Base-by-base conservation (phyloP, 2,797 vertebrate genomes). In the Cyprinodon diabolis region DNA sequence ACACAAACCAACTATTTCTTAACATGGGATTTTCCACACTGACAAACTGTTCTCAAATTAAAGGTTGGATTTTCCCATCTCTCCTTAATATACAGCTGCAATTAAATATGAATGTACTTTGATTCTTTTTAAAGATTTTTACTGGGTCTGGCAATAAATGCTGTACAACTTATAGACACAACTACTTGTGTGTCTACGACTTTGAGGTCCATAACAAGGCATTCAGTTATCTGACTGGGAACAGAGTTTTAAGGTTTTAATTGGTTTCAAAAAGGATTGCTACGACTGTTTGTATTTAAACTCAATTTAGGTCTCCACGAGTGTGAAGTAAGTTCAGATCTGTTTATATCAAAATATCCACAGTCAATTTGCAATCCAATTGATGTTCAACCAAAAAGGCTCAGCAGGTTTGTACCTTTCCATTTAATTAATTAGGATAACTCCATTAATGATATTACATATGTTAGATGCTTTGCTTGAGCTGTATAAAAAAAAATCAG, bases 391-490 rank as follows among this genome's bases (percentile, higher is more conserved):
- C 13, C 6, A 30, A 57, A 57, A 30, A 57, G 5, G 13, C 1
- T 15, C 56, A 57, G 55, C 23, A 35, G 56, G 35, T 35, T 15
- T 35, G 6, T 58, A 35, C 2, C 3, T 30, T 30, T 0, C 8
- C 13, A 58, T 30, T 58, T 58, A 54, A 56, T 67, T 81, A 68
- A 74, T 47, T 23, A 37, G 30, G 49, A 82, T 84, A 81, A 89
- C 89, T 87, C 84, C 68, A 6, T 30, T 71, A 25, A 76, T 88
- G 80, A 87, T 88, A 66, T 45, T 23, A 37, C 1, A 52, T 19
- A 52, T 52, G 19, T 8, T 19, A 37, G 7, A 60, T 9, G 1
- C 85, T 79, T 81, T 45, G 47, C 43, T 72, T 35, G 43, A 80
- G 84, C 35, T 37, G 82, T 68, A n/a, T 84, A 72, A 75, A 45